Conservation (phyloP, 2,888 invertebrate species). For the Lycia hirtaria region DNA sequence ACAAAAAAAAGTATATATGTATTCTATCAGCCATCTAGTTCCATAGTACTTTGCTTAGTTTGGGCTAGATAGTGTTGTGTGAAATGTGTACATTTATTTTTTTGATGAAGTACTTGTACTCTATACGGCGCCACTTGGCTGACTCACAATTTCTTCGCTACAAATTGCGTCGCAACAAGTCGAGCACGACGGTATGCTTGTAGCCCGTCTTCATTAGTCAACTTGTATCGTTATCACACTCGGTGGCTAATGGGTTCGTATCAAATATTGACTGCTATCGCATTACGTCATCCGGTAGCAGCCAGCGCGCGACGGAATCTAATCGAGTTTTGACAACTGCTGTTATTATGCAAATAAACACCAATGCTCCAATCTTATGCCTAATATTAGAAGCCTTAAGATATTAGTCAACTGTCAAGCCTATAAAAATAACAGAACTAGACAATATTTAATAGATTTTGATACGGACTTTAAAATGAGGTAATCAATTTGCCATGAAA, state of each 20-base stretch:
- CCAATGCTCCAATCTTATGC: not conserved
- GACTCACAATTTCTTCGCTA: constrained; percentile 10
- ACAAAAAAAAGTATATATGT: no score
- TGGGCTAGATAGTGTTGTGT: no score
- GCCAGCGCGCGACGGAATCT: constrained; percentile 44
- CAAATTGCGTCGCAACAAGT: constrained; percentile 21
- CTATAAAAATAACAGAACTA: constrained; percentile 6
- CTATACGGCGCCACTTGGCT: no score
- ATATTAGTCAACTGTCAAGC: not conserved
- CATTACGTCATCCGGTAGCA: constrained; percentile 72
- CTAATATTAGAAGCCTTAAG: not conserved
- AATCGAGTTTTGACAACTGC: constrained; percentile 49
- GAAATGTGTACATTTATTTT: no score
- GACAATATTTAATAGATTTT: not conserved
- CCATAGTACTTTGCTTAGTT: no score
- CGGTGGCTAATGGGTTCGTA: constrained; percentile 72
- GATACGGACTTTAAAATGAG: constrained; percentile 4
- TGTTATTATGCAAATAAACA: constrained; percentile 48
- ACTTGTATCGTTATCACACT: constrained; percentile 73
- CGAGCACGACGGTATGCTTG: constrained; percentile 52
- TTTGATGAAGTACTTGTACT: no score
- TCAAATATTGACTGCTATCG: constrained; percentile 82
- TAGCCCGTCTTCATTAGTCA: constrained; percentile 76
- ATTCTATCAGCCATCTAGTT: no score
- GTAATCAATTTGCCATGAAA: not conserved